A percentile compares a stretch with the other conserved stretches of the same genome.
Evolutionary conservation across 1,140 invertebrate species (phyloP).

Genomic region (Dufourea novaeangliae): DNA sequence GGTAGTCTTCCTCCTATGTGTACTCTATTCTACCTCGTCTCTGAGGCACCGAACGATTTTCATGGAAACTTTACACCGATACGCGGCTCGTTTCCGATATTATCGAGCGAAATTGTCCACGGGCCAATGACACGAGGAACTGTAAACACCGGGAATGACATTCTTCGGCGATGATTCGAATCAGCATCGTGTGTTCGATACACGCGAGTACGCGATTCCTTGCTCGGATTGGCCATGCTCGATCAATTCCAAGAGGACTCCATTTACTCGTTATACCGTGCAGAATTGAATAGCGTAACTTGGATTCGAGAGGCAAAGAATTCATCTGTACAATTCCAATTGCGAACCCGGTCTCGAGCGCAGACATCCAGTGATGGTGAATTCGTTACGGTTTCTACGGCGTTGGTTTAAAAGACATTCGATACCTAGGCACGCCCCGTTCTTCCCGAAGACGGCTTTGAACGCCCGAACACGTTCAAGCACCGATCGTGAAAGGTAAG

Average conservation of each 20-base stretch:
- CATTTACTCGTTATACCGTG: too few species aligned
- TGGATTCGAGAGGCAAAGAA: slow-evolving; percentile 1
- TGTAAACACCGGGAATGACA: not conserved
- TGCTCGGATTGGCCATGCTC: not conserved
- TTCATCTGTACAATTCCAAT: slow-evolving; percentile 4
- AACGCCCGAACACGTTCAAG: slow-evolving; percentile 8
- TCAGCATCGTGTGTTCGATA: not conserved
- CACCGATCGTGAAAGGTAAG: slow-evolving; percentile 3
- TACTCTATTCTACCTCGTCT: too few species aligned
- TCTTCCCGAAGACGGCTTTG: not conserved
- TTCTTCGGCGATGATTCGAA: not conserved
- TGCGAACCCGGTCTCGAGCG: not conserved
- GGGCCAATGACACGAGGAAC: not conserved
- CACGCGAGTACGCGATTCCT: not conserved
- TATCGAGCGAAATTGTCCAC: slow-evolving; percentile 19
- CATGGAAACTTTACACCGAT: slow-evolving; percentile 22
- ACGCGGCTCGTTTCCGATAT: slow-evolving; percentile 13
- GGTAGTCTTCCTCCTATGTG: too few species aligned
- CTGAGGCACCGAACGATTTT: slow-evolving; percentile 22
- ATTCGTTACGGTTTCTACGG: slow-evolving; percentile 23
- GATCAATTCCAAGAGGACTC: slow-evolving; percentile 1
- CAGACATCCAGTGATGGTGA: slow-evolving; percentile 5
- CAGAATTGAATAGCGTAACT: too few species aligned
- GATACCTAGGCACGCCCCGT: slow-evolving; percentile 16
- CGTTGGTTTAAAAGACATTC: slow-evolving; percentile 10